Conservation (phyloP, 2,113 vertebrate species). For the Epinephelus fuscoguttatus region DNA sequence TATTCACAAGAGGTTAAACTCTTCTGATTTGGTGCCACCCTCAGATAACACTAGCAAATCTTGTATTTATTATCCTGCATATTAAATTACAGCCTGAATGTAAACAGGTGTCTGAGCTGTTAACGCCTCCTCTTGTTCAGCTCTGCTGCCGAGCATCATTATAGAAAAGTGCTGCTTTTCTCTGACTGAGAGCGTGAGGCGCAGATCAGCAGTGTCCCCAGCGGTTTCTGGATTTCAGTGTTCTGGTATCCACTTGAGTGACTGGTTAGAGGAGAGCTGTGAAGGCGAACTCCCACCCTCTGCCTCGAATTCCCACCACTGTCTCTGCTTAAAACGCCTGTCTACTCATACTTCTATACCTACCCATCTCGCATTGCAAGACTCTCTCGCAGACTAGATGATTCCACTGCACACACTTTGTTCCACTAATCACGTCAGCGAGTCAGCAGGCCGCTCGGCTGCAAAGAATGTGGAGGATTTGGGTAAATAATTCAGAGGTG, state of each 20-base stretch:
- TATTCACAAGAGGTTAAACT: background rate
- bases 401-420: constrained; percentile 43
- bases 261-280: constrained; percentile 33
- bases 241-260: constrained; percentile 34
- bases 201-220: constrained; percentile 31
- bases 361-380: constrained; percentile 41
- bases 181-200: constrained; percentile 18
- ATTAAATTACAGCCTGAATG: constrained; percentile 22
- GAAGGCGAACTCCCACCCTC: constrained; percentile 29
- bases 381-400: constrained; percentile 42
- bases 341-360: constrained; percentile 33
- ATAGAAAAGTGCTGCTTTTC: constrained; percentile 20
- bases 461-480: constrained; percentile 50
- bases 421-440: constrained; percentile 67
- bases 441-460: constrained; percentile 41
- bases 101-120: constrained; percentile 33
- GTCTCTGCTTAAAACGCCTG: constrained; percentile 38
- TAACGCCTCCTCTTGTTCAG: constrained; percentile 38
- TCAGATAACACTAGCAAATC: background rate
- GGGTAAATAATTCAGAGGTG: constrained; percentile 63
- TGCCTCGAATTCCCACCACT: constrained; percentile 33
- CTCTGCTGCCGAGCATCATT: constrained; percentile 20
- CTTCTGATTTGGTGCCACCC: background rate
- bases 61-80: constrained; percentile 3
- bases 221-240: constrained; percentile 19